Conservation (phyloP, 2,888 invertebrate species). For the Machimus atricapillus region DNA sequence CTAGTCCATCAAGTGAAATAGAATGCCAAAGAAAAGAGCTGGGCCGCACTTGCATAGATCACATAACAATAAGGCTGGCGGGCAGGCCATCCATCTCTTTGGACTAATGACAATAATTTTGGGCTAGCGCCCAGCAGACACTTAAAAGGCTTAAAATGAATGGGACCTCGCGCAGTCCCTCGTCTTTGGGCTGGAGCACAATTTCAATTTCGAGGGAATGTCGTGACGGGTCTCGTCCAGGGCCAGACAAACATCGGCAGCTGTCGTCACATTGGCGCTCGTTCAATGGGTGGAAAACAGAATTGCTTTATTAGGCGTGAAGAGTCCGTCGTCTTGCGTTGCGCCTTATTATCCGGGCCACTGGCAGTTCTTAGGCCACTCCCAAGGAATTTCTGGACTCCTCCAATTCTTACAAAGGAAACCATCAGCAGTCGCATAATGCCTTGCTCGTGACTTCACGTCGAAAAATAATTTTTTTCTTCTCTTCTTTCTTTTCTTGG, state of each 20-base stretch:
- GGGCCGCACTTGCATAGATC: neutral
- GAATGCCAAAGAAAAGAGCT: neutral
- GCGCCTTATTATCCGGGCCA: neutral
- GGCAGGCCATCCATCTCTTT: neutral
- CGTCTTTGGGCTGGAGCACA: neutral
- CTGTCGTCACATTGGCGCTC: constrained; percentile 38
- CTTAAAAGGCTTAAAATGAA: neutral
- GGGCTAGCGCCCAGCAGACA: neutral
- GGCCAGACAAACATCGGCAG: neutral
- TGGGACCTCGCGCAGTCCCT: neutral
- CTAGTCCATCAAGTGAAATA: neutral
- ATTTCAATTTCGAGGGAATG: neutral
- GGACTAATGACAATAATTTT: neutral
- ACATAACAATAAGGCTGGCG: neutral
- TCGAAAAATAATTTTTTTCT: neutral
- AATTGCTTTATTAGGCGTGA: constrained; percentile 42
- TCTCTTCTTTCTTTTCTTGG: neutral
- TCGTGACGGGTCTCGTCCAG: neutral
- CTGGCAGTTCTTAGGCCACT: neutral
- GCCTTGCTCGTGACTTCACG: neutral
- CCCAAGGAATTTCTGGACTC: constrained; percentile 13
- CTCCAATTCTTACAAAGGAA: neutral
- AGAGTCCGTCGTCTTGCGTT: constrained; percentile 25
- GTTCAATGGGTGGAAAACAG: constrained; percentile 33
- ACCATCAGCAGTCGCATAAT: neutral